Evolutionary conservation across 2,113 vertebrate species (phyloP), one percentile per base, ranked within the genome.

Genomic region (Dromiciops gliroides): DNA sequence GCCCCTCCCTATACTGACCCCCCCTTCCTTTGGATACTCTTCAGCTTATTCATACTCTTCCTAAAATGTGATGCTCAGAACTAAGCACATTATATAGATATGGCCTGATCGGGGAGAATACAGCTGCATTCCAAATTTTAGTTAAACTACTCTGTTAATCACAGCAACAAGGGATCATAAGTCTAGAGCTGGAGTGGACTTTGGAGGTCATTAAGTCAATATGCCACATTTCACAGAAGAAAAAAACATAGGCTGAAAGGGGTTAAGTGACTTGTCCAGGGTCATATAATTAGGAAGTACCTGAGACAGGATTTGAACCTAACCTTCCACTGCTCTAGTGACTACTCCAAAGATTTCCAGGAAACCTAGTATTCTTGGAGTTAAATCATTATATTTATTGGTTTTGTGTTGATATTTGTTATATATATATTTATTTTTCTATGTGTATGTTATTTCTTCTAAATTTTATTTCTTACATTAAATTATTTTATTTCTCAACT

Each of bases 401-500:
- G 37, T n/a, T 37, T 8, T 37, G 23, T 37, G 31, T 37, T 83
- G 44, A 23, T 44, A 44, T 83, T 83, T 83, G 44, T 83, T 16
- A n/a, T 83, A 83, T 23, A 22, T 75, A 37, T n/a, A 28, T 75
- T 26, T 53, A 2, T 94, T 92, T 50, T 5, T 12, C 2, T 23
- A 50, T 44, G 23, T 11, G 10, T 56, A 22, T 26, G 9, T 56
- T 93, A 47, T 93, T 92, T 22, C n/a, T n/a, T n/a, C n/a, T n/a
- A n/a, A n/a, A 89, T 89, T 7, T 92, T 92, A 22, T 60, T 60
- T 60, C 67, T 67, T 56, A 19, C 31, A 88, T 51, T 90, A 56
- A 92, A 56, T 60, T 89, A 94, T 26, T 51, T 91, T 48, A 89
- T 49, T 93, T 51, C 47, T 28, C 89, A 88, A 88, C 8, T 75